These are phyloP conservation scores for honey bee (Apis mellifera) DNA, from an alignment of 1,140 invertebrate genomes.

Conservation along the genomic window Amel_HAv3.1 CM009931.2:23822501-23823000, in stretches of 20 bases:
- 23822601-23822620: conserved; percentile 2
- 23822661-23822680: conserved; percentile 20
- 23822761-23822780: conserved; percentile 18
- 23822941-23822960: too few species aligned
- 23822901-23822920: neutral
- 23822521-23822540: neutral
- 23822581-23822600: neutral
- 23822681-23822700: conserved; percentile 11
- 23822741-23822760: conserved; percentile 16
- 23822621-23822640: conserved; percentile 8
- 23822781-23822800: neutral
- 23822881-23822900: neutral
- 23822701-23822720: conserved; percentile 30
- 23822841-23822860: neutral
- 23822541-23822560: neutral
- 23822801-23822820: neutral
- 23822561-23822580: neutral
- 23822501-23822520: neutral
- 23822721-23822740: conserved; percentile 31
- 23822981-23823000: too few species aligned
- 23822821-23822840: conserved; percentile 25
- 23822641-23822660: conserved; percentile 14
- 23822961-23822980: too few species aligned
- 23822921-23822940: neutral
- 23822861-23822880: neutral